Evolutionary conservation across 2,888 invertebrate species (phyloP).

Genomic region (Andrena marginata): DNA sequence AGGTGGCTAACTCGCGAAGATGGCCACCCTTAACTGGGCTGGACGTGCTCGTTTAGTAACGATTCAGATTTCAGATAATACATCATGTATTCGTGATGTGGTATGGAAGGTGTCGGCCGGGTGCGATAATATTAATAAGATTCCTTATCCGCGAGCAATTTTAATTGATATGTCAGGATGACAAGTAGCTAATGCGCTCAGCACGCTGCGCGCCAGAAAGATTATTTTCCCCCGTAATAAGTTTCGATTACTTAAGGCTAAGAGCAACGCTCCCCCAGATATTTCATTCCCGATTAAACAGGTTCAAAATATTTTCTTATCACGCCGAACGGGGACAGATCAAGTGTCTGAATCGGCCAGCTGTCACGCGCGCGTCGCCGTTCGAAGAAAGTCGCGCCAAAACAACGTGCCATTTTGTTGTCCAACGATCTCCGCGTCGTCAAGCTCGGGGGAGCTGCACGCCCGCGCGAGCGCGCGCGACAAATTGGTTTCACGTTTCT

Average conservation of each 20-base stretch:
- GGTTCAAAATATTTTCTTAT: conserved; percentile 13
- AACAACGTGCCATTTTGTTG: conserved; percentile 27
- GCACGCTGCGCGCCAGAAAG: conserved; percentile 2
- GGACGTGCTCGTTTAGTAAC: conserved; percentile 35
- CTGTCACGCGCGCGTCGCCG: conserved; percentile 12
- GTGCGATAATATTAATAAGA: conserved; percentile 66
- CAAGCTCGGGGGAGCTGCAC: background rate
- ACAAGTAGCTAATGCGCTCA: conserved; percentile 66
- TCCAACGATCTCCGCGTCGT: background rate
- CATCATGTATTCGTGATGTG: conserved; percentile 29
- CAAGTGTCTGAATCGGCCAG: background rate
- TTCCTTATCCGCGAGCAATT: conserved; percentile 60
- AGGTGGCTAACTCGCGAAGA: background rate
- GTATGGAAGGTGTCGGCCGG: conserved; percentile 28
- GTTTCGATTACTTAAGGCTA: conserved; percentile 37
- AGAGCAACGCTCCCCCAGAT: conserved; percentile 2
- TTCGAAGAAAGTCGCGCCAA: background rate
- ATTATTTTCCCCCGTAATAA: conserved; percentile 16
- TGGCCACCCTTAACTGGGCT: conserved; percentile 22
- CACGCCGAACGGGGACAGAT: background rate
- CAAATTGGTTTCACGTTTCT: conserved; percentile 23
- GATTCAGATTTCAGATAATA: conserved; percentile 68
- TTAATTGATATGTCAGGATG: conserved; percentile 70
- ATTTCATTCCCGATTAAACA: conserved; percentile 16
- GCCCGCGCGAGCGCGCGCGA: background rate